Percentiles rank a stretch among this genome's conserved stretches.
phyloP scores from a whole-genome alignment of 2,888 invertebrate genomes.

The Galeruca laticollis region DNA sequence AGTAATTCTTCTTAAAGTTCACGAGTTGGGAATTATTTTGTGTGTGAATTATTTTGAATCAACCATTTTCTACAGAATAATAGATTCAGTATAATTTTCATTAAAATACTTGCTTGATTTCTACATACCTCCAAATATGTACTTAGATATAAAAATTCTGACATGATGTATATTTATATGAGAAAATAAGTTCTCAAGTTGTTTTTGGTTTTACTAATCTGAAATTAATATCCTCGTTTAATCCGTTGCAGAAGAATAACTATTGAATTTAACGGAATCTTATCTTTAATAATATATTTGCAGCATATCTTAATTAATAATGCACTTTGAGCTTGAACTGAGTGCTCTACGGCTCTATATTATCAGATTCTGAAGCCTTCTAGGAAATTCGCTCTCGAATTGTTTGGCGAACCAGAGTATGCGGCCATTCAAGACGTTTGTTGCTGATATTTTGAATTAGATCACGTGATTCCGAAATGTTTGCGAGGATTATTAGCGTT shows the following conservation, averaged over 20 bases:
- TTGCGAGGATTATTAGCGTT: slow-evolving; percentile 58
- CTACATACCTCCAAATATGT: no score
- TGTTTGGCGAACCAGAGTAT: slow-evolving; percentile 25
- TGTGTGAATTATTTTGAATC: no score
- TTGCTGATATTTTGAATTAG: slow-evolving; percentile 37
- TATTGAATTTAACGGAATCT: background rate
- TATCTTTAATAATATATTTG: background rate
- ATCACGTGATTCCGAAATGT: slow-evolving; percentile 48
- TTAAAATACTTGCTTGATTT: no score
- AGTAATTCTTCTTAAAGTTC: no score
- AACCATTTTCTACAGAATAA: no score
- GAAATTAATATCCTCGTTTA: background rate
- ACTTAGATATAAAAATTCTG: no score
- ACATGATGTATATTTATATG: no score
- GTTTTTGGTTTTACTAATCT: background rate
- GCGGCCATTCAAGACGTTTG: slow-evolving; percentile 42
- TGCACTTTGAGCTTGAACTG: slow-evolving; percentile 29
- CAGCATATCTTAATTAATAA: slow-evolving; percentile 22
- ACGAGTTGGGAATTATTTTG: no score
- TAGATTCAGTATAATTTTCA: no score
- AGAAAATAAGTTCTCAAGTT: no score
- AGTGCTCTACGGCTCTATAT: slow-evolving; percentile 32
- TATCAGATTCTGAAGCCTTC: slow-evolving; percentile 29
- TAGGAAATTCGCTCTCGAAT: slow-evolving; percentile 36
- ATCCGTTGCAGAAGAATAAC: background rate